Percentiles rank a stretch among this genome's conserved stretches.
These are phyloP conservation scores for Salvelinus alpinus DNA, from an alignment of 2,113 vertebrate genomes.

Conservation along the genomic window DNA sequence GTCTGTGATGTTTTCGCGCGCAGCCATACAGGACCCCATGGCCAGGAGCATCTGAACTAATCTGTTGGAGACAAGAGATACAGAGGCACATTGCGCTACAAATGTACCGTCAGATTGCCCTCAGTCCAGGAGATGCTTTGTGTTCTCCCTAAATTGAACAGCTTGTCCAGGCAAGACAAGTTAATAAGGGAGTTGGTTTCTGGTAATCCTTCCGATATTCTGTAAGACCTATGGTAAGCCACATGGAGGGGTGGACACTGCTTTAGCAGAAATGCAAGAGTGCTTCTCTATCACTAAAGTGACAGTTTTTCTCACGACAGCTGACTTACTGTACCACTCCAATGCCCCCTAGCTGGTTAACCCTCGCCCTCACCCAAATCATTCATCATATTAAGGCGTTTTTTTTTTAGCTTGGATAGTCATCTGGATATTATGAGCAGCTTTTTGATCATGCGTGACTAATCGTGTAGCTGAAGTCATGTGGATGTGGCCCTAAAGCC, in stretches of 20 bases:
- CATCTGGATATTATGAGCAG: background rate
- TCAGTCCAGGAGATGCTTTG: conserved; percentile 17
- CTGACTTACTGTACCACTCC: background rate
- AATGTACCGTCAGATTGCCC: conserved; percentile 34
- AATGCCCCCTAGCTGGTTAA: background rate
- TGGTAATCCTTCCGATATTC: background rate
- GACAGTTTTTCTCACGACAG: background rate
- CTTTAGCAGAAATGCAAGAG: background rate
- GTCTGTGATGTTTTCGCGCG: conserved; percentile 14
- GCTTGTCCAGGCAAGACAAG: conserved; percentile 14
- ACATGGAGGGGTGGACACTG: background rate
- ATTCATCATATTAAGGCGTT: background rate
- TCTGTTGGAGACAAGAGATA: conserved; percentile 38
- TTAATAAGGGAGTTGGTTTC: background rate
- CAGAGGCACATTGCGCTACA: conserved; percentile 26
- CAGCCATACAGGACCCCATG: conserved; percentile 1
- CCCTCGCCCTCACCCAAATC: background rate
- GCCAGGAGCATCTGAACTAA: conserved; percentile 39
- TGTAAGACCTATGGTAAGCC: background rate
- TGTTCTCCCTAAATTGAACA: conserved; percentile 37
- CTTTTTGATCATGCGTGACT: background rate
- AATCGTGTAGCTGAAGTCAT: background rate
- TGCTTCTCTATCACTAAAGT: background rate
- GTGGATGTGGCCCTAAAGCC: background rate
- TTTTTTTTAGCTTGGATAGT: background rate